Evolutionary conservation across 1,140 invertebrate genomes (phyloP).

Genomic region (Drosophila simulans): DNA sequence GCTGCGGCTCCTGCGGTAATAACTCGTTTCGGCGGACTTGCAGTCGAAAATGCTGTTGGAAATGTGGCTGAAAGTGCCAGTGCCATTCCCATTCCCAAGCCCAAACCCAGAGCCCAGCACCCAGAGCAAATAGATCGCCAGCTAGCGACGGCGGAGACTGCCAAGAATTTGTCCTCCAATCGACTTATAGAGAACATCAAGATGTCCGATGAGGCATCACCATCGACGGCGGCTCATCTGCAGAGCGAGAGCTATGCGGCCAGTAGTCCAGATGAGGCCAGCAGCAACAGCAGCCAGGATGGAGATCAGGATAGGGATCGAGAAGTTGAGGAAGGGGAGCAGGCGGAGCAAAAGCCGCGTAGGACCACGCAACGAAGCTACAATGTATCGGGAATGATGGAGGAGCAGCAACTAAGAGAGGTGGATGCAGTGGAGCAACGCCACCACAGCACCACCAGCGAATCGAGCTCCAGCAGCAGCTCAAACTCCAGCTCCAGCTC

Average conservation of each 20-base stretch:
- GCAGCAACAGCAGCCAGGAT: constrained; percentile 37
- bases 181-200: constrained; percentile 46
- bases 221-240: constrained; percentile 32
- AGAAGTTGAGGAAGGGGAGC: neutral
- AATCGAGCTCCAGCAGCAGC: constrained; percentile 41
- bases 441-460: constrained; percentile 68
- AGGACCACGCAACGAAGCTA: constrained; percentile 80
- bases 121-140: constrained; percentile 43
- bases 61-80: constrained; percentile 84
- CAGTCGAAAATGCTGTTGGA: constrained; percentile 84
- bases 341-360: constrained; percentile 25
- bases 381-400: constrained; percentile 85
- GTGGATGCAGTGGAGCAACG: constrained; percentile 46
- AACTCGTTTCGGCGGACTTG: constrained; percentile 75
- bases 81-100: constrained; percentile 45
- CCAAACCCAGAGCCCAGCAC: constrained; percentile 62
- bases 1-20: constrained; percentile 70
- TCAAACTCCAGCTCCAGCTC: constrained; percentile 65
- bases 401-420: constrained; percentile 64
- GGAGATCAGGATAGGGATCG: neutral
- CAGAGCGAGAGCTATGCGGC: constrained; percentile 76
- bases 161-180: constrained; percentile 69
- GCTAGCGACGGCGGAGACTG: constrained; percentile 17
- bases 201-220: constrained; percentile 49
- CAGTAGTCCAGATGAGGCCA: constrained; percentile 69